Conservation (phyloP, 2,797 vertebrate species). For the Ficedula albicollis region DNA sequence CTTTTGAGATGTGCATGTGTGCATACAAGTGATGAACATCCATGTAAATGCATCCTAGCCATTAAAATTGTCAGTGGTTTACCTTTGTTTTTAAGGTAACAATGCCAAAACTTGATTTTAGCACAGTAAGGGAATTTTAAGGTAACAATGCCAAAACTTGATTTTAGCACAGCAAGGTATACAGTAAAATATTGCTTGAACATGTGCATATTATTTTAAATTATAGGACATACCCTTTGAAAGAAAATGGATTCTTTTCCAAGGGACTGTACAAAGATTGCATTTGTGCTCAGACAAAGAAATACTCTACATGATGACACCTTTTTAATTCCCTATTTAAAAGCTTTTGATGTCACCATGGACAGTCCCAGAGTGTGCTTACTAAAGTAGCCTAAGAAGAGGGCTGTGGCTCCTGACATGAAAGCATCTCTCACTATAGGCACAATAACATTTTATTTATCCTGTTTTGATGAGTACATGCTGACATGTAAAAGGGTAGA, state of each 20-base stretch:
- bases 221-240: not conserved
- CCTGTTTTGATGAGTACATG: not conserved
- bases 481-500: constrained; percentile 18
- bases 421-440: not conserved
- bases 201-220: not conserved
- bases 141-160: not conserved
- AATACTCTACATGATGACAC: not conserved
- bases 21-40: not conserved
- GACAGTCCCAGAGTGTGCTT: not conserved
- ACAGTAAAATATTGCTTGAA: not conserved
- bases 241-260: not conserved
- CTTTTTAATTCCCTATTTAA: constrained; percentile 18
- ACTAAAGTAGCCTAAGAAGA: not conserved
- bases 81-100: not conserved
- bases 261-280: not conserved
- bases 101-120: not conserved
- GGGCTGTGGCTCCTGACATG: not conserved
- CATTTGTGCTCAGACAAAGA: not conserved
- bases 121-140: not conserved
- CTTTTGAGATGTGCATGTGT: not conserved
- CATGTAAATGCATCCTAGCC: not conserved
- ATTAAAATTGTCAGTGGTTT: not conserved
- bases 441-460: constrained; percentile 34
- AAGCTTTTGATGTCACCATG: constrained; percentile 23
- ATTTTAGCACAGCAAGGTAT: not conserved